Conservation (phyloP, 2,797 vertebrate genomes). For the Pelodytes ibericus region DNA sequence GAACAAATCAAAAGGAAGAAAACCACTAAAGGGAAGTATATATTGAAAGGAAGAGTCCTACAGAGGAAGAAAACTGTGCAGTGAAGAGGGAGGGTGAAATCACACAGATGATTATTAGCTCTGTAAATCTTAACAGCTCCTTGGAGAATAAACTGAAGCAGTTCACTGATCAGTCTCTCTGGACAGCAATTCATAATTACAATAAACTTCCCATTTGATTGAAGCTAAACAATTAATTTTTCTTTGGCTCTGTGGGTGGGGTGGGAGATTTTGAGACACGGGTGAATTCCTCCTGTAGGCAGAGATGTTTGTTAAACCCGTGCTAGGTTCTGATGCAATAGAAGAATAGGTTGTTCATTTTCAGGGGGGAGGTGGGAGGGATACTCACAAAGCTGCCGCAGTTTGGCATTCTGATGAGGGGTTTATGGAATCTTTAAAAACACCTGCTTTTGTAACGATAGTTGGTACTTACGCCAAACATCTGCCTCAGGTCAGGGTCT, state of each 20-base stretch:
- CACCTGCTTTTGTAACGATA: not conserved
- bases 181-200: constrained; percentile 37
- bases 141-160: constrained; percentile 18
- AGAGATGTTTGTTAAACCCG: too few species aligned
- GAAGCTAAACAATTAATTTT: constrained; percentile 34
- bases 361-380: not conserved
- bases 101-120: constrained; percentile 20
- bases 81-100: not conserved
- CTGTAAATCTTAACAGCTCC: constrained; percentile 30
- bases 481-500: constrained; percentile 96
- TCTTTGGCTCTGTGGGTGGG: constrained; percentile 19
- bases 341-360: not conserved
- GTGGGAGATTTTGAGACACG: not conserved
- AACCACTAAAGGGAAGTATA: not conserved
- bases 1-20: not conserved
- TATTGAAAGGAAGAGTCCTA: not conserved
- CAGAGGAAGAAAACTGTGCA: not conserved
- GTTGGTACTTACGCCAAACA: constrained; percentile 92
- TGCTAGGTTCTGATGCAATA: not conserved
- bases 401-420: not conserved
- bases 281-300: not conserved
- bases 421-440: not conserved
- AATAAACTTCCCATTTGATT: constrained; percentile 38
- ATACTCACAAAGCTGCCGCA: not conserved
- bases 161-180: constrained; percentile 31